These are phyloP conservation scores for Hypsibius dujardini DNA, from an alignment of 1,140 invertebrate genomes.

Conservation along the genomic window DNA sequence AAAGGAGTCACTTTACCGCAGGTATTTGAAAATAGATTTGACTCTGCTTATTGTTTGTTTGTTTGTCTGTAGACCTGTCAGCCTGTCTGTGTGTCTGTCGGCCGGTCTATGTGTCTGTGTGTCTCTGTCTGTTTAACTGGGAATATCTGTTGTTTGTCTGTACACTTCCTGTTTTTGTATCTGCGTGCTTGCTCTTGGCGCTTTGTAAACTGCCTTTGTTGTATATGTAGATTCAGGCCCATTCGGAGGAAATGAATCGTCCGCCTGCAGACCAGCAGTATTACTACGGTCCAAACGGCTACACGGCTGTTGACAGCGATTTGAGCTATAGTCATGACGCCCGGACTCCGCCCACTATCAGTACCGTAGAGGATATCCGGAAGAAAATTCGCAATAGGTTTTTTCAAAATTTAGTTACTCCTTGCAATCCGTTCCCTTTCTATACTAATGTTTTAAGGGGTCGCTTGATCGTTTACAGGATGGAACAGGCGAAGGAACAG, in stretches of 20 bases:
- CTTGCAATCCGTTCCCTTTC: too few relatives aligned
- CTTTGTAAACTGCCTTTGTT: not conserved
- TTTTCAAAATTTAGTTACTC: too few relatives aligned
- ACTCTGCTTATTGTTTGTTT: not conserved
- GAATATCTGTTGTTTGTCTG: not conserved
- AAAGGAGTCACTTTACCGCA: conserved; percentile 12
- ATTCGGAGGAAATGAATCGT: not conserved
- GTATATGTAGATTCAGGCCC: conserved; percentile 4
- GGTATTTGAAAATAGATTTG: not conserved
- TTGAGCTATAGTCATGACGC: not conserved
- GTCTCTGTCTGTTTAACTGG: not conserved
- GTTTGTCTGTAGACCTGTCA: not conserved
- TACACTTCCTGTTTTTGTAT: not conserved
- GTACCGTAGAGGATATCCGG: conserved; percentile 2
- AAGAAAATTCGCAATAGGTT: not conserved
- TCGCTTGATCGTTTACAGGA: not conserved
- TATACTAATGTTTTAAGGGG: not conserved
- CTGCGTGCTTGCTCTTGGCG: not conserved
- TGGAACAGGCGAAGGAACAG: not conserved
- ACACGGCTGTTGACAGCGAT: not conserved
- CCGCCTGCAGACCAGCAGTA: not conserved
- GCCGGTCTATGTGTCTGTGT: not conserved
- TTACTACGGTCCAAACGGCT: not conserved
- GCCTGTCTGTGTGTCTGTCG: too few relatives aligned
- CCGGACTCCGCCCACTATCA: not conserved